These are phyloP conservation scores for Orgyia antiqua DNA, from an alignment of 2,888 invertebrate species.

Conservation along the genomic window DNA sequence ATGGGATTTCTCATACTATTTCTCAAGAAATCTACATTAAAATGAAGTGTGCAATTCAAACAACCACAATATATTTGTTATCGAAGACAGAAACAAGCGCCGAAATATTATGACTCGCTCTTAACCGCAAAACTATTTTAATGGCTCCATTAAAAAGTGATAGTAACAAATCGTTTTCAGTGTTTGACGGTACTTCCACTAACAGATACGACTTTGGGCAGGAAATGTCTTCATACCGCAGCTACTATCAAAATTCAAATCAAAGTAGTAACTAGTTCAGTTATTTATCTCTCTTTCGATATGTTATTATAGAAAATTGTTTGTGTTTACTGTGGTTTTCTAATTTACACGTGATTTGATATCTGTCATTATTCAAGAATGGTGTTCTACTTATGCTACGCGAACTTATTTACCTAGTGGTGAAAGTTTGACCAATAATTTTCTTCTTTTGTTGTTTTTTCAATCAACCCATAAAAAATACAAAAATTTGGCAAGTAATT, in stretches of 20 bases:
- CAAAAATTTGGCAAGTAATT: no score
- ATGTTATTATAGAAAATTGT: constrained; percentile 7
- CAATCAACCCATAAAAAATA: no score
- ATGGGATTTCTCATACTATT: no score
- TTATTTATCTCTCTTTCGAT: constrained; percentile 18
- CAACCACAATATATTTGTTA: constrained; percentile 63
- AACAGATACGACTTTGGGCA: constrained; percentile 33
- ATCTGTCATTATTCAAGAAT: constrained; percentile 1
- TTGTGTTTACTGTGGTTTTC: constrained; percentile 12
- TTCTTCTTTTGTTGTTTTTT: no score
- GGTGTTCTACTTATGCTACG: background rate
- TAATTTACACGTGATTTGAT: constrained; percentile 3
- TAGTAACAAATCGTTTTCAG: constrained; percentile 65
- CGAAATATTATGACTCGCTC: constrained; percentile 57
- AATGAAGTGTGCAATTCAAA: constrained; percentile 37
- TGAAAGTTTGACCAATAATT: background rate
- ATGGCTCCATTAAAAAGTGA: constrained; percentile 71
- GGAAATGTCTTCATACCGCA: constrained; percentile 47
- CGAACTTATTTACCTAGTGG: constrained; percentile 1
- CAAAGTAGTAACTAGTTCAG: constrained; percentile 20
- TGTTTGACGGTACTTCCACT: constrained; percentile 28
- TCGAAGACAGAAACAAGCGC: constrained; percentile 45
- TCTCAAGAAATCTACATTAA: constrained; percentile 29
- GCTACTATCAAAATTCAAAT: constrained; percentile 34
- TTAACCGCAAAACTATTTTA: constrained; percentile 66